phyloP scores from a whole-genome alignment of 2,797 vertebrate species.

The Girardinus metallicus region DNA sequence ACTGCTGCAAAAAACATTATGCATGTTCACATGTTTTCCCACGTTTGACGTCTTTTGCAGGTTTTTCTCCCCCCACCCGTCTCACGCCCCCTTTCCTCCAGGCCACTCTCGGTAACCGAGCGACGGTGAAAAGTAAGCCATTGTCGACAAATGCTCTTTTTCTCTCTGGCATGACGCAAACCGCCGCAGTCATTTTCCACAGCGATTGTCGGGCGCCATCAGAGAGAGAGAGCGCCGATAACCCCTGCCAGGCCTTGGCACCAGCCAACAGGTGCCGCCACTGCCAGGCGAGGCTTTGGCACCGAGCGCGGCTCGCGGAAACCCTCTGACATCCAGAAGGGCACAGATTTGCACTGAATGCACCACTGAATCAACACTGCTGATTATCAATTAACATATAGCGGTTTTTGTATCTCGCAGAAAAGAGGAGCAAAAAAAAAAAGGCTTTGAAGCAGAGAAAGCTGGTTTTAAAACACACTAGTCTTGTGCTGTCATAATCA shows the following conservation, averaged over 20 bases:
- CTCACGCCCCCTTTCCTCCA: neutral
- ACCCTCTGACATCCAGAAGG: constrained; percentile 85
- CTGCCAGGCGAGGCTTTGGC: constrained; percentile 82
- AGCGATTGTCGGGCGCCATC: constrained; percentile 80
- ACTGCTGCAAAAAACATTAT: constrained; percentile 19
- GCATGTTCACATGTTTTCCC: constrained; percentile 53
- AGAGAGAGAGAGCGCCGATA: constrained; percentile 79
- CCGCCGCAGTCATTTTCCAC: constrained; percentile 80
- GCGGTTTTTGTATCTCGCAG: constrained; percentile 68
- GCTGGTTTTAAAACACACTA: constrained; percentile 64
- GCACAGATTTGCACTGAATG: constrained; percentile 81
- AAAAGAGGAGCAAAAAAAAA: constrained; percentile 61
- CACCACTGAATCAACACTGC: constrained; percentile 83
- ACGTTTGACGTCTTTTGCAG: constrained; percentile 51
- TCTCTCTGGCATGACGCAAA: constrained; percentile 75
- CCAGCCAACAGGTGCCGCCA: constrained; percentile 81
- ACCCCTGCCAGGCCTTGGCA: constrained; percentile 83
- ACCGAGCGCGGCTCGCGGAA: constrained; percentile 68
- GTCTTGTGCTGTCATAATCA: constrained; percentile 54
- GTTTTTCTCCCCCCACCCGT: neutral
- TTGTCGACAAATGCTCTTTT: constrained; percentile 75
- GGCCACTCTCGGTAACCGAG: constrained; percentile 18
- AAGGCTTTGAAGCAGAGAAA: constrained; percentile 66
- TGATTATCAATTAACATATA: constrained; percentile 85
- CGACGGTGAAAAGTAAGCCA: constrained; percentile 60